phyloP scores from a whole-genome alignment of 2,888 invertebrate genomes.

The Neoascia interrupta region DNA sequence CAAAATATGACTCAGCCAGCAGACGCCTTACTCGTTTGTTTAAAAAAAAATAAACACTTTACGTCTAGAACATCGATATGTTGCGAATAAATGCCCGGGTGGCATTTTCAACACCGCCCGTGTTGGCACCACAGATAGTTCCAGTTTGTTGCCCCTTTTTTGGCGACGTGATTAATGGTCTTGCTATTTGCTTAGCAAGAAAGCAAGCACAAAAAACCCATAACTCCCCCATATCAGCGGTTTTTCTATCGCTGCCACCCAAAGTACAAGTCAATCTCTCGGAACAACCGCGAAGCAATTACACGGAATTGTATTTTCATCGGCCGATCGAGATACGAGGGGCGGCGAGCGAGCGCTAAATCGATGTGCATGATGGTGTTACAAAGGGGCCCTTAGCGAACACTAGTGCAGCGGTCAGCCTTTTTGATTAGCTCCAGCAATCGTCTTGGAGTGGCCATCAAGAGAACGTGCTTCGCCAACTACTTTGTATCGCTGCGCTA shows the following conservation, averaged over 20 bases:
- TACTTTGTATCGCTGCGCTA: constrained; percentile 49
- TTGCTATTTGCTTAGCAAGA: constrained; percentile 43
- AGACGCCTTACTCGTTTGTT: constrained; percentile 15
- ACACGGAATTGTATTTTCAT: constrained; percentile 69
- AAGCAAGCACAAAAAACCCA: background rate
- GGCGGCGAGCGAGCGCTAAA: constrained; percentile 8
- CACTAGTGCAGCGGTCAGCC: constrained; percentile 27
- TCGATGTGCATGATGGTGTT: constrained; percentile 20
- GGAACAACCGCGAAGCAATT: constrained; percentile 67
- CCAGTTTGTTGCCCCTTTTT: constrained; percentile 45
- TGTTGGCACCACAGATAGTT: constrained; percentile 44
- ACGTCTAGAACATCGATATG: constrained; percentile 26
- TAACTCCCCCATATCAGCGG: constrained; percentile 55
- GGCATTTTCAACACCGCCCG: constrained; percentile 57
- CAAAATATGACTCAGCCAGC: constrained; percentile 37
- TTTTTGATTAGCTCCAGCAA: too few relatives aligned
- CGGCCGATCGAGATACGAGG: constrained; percentile 39
- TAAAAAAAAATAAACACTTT: background rate
- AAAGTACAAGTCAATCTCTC: constrained; percentile 60
- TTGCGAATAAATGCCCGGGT: constrained; percentile 44
- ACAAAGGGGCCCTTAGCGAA: background rate
- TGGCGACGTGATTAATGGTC: constrained; percentile 44
- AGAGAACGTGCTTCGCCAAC: constrained; percentile 63
- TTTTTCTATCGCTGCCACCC: constrained; percentile 50
- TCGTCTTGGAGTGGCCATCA: constrained; percentile 47